Evolutionary conservation across 2,797 vertebrate genomes (phyloP).

Genomic region (Ctenopoma kingsleyae): DNA sequence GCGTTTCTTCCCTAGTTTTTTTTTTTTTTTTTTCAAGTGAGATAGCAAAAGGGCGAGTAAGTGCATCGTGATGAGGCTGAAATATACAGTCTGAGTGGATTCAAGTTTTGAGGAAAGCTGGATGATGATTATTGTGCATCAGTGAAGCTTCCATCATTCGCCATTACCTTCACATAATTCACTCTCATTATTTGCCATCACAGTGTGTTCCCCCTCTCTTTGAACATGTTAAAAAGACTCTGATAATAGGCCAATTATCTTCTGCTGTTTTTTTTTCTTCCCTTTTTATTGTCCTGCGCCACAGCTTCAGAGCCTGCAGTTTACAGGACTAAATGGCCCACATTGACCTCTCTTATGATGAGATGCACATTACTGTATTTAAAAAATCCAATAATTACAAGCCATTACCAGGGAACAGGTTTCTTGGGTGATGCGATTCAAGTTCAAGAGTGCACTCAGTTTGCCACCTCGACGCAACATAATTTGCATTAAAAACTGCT

Average conservation of each 20-base stretch:
- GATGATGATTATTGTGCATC: constrained; percentile 23
- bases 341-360: constrained; percentile 18
- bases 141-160: constrained; percentile 47
- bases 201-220: constrained; percentile 25
- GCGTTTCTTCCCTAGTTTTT: constrained; percentile 52
- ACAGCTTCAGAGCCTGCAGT: constrained; percentile 34
- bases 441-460: constrained; percentile 38
- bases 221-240: constrained; percentile 57
- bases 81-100: constrained; percentile 36
- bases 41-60: constrained; percentile 64
- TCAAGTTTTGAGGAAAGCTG: constrained; percentile 37
- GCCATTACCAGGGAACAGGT: constrained; percentile 50
- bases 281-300: constrained; percentile 25
- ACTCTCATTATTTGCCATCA: constrained; percentile 56
- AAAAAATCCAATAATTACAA: constrained; percentile 37
- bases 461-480: constrained; percentile 14
- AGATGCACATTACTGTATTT: constrained; percentile 45
- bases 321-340: constrained; percentile 26
- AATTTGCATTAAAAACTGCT: constrained; percentile 21
- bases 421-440: constrained; percentile 40
- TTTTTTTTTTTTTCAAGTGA: constrained; percentile 40
- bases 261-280: neutral
- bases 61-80: constrained; percentile 63
- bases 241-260: constrained; percentile 62
- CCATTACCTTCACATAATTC: constrained; percentile 47